These are phyloP conservation scores for Nematostella vectensis DNA, from an alignment of 92 coral and sea anemone genomes.

Conservation along the genomic window DNA sequence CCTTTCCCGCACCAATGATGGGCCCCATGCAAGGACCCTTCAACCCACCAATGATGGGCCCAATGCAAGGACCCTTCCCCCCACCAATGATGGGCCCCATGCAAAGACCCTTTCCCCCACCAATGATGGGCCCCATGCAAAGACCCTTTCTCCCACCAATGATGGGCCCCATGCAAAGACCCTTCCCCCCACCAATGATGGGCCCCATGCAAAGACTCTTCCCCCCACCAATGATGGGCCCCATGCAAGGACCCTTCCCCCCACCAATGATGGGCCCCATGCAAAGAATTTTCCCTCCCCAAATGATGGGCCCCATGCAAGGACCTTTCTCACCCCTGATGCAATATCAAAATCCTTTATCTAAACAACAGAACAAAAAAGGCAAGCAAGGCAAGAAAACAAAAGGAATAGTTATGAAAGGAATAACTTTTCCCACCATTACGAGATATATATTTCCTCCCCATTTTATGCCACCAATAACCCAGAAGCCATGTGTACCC, in stretches of 20 bases:
- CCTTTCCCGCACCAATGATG: too few species aligned
- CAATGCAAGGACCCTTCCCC: too few species aligned
- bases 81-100: conserved; percentile 5
- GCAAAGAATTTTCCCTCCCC: too few species aligned
- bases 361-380: neutral
- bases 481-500: neutral
- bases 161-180: conserved; percentile 6
- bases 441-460: neutral
- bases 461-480: neutral
- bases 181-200: conserved; percentile 20
- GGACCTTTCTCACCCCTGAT: neutral
- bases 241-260: conserved; percentile 13
- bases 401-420: neutral
- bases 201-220: conserved; percentile 28
- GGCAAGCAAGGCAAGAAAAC: conserved; percentile 1
- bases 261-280: too few species aligned
- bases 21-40: too few species aligned
- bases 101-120: conserved; percentile 14
- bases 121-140: conserved; percentile 4
- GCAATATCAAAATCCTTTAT: conserved; percentile 7
- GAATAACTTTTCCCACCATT: neutral
- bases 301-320: too few species aligned
- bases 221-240: conserved; percentile 32
- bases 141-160: conserved; percentile 14
- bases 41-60: too few species aligned